Evolutionary conservation across 2,888 invertebrate genomes (phyloP).

Genomic region (Pinctada fucata): DNA sequence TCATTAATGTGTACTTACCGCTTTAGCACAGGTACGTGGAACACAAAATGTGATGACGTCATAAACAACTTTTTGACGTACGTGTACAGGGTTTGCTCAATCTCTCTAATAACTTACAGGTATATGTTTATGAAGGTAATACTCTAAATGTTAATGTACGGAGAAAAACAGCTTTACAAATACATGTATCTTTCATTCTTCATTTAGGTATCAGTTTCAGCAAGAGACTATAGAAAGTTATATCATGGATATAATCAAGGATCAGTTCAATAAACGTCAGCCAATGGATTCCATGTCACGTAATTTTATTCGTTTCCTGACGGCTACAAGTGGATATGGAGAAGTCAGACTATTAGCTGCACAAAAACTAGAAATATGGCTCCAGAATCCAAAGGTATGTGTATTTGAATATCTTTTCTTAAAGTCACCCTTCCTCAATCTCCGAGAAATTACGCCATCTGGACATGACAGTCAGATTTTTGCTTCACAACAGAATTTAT

Average conservation of each 20-base stretch:
- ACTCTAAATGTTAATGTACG: too few species aligned
- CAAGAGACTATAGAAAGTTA: conserved; percentile 86
- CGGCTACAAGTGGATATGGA: conserved; percentile 90
- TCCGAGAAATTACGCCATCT: not conserved
- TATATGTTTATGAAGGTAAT: too few species aligned
- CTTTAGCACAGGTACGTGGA: too few species aligned
- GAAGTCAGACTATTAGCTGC: conserved; percentile 90
- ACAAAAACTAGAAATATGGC: conserved; percentile 92
- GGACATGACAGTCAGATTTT: not conserved
- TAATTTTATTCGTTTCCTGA: conserved; percentile 90
- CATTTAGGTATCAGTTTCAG: conserved; percentile 80
- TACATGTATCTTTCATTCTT: too few species aligned
- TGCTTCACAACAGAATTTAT: too few species aligned
- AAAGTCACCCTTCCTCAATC: not conserved
- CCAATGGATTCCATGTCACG: conserved; percentile 88
- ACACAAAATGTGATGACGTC: too few species aligned
- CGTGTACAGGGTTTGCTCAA: too few species aligned
- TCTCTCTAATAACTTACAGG: too few species aligned
- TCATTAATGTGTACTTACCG: too few species aligned
- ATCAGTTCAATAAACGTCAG: conserved; percentile 90
- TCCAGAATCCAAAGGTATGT: conserved; percentile 91
- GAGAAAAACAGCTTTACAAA: too few species aligned
- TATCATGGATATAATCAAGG: conserved; percentile 91
- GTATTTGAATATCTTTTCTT: not conserved
- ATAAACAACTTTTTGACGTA: too few species aligned